Percentiles rank a stretch among this genome's conserved stretches.
Evolutionary conservation across 2,888 invertebrate genomes (phyloP).

Genomic region (Amorpha juglandis): DNA sequence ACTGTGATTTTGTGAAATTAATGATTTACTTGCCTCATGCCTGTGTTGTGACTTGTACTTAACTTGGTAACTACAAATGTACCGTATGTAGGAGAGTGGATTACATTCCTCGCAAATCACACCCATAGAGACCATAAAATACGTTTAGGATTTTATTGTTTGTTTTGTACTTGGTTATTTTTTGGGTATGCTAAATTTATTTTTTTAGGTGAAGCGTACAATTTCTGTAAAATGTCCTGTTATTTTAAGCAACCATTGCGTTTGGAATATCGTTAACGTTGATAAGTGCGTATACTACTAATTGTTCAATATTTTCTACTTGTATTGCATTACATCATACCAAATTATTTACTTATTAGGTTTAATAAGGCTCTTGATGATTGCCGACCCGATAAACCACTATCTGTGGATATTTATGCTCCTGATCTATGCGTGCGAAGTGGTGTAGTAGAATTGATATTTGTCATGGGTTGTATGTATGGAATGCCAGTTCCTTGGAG

Average conservation of each 20-base stretch:
- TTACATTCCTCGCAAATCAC: too few relatives aligned
- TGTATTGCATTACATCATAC: neutral
- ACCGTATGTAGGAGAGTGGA: too few relatives aligned
- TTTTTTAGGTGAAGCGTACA: constrained; percentile 68
- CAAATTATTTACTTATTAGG: constrained; percentile 45
- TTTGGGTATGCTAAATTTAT: too few relatives aligned
- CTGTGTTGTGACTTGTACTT: too few relatives aligned
- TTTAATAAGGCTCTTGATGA: constrained; percentile 68
- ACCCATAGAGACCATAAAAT: too few relatives aligned
- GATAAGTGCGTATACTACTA: constrained; percentile 62
- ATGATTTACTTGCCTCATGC: too few relatives aligned
- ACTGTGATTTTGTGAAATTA: neutral
- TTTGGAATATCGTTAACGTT: constrained; percentile 76
- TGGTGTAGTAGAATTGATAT: constrained; percentile 62
- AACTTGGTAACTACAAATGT: too few relatives aligned
- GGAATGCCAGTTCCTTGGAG: constrained; percentile 64
- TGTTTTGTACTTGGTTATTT: too few relatives aligned
- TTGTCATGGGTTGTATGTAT: constrained; percentile 70
- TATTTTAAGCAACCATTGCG: constrained; percentile 74
- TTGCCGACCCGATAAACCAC: constrained; percentile 65
- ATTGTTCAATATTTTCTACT: neutral
- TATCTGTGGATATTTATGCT: constrained; percentile 63
- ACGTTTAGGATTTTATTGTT: too few relatives aligned
- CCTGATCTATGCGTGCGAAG: constrained; percentile 68
- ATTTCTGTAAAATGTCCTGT: constrained; percentile 71